These are phyloP conservation scores for Ailurus styani DNA, from an alignment of 2,113 vertebrate genomes.

Conservation along the genomic window DNA sequence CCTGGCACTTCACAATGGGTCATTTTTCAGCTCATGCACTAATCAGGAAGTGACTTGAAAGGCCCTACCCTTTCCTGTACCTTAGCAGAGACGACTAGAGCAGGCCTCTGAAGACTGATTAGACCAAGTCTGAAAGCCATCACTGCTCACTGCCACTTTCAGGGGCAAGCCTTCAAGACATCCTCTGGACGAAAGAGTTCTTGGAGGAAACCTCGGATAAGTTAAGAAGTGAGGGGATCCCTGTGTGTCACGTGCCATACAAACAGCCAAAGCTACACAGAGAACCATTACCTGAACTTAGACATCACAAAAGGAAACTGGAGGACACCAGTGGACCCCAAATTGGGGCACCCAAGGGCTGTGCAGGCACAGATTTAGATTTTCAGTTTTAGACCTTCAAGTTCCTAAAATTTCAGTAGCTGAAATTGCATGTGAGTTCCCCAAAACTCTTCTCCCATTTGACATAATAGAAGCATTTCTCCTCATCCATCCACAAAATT, in stretches of 20 bases:
- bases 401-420: background rate
- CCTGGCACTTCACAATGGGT: constrained; percentile 46
- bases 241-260: background rate
- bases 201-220: background rate
- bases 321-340: background rate
- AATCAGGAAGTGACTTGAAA: constrained; percentile 44
- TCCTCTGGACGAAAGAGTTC: background rate
- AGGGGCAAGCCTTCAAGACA: background rate
- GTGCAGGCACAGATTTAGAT: background rate
- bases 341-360: background rate
- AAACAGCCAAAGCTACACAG: background rate
- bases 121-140: background rate
- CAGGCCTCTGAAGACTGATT: background rate
- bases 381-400: background rate
- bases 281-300: background rate
- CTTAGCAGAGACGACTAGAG: background rate
- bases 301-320: background rate
- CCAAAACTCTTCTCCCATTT: background rate
- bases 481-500: background rate
- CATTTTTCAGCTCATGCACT: background rate
- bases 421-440: background rate
- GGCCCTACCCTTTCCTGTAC: constrained; percentile 18
- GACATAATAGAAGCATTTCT: background rate
- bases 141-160: background rate
- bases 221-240: background rate